Conservation (phyloP, 2,888 invertebrate genomes). For the Dimorphilus gyrociliatus region DNA sequence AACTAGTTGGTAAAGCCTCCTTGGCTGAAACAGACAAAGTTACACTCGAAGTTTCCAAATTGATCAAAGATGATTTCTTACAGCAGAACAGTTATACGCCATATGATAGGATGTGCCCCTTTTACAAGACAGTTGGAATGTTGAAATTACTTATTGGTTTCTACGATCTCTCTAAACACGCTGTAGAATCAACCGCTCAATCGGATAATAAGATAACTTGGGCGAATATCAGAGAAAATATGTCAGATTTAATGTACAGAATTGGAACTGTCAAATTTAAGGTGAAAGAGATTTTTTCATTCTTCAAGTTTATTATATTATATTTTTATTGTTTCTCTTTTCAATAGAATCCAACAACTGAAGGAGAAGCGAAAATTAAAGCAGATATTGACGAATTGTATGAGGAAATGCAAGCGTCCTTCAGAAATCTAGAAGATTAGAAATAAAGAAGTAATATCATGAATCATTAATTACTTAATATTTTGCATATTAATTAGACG, state of each 20-base stretch:
- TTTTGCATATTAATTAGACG: no score
- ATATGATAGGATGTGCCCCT: conserved; percentile 73
- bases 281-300: conserved; percentile 42
- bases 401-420: conserved; percentile 90
- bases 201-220: conserved; percentile 98
- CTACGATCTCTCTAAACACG: conserved; percentile 93
- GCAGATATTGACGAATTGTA: conserved; percentile 88
- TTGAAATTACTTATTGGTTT: conserved; percentile 91
- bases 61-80: conserved; percentile 96
- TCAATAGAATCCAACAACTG: conserved; percentile 83
- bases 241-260: conserved; percentile 86
- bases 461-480: no score
- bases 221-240: conserved; percentile 88
- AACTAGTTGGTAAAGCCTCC: conserved; percentile 95
- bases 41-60: conserved; percentile 91
- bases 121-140: conserved; percentile 99
- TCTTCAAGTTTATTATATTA: background rate
- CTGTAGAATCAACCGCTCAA: conserved; percentile 93
- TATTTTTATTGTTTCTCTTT: conserved; percentile 1
- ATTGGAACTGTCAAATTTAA: conserved; percentile 99
- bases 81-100: conserved; percentile 77
- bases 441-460: no score
- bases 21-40: conserved; percentile 98
- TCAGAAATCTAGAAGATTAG: conserved; percentile 86
- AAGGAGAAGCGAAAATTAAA: conserved; percentile 91